Evolutionary conservation across 2,888 invertebrate species (phyloP), one percentile per base, ranked within the genome.

Genomic region (Lysandra coridon): DNA sequence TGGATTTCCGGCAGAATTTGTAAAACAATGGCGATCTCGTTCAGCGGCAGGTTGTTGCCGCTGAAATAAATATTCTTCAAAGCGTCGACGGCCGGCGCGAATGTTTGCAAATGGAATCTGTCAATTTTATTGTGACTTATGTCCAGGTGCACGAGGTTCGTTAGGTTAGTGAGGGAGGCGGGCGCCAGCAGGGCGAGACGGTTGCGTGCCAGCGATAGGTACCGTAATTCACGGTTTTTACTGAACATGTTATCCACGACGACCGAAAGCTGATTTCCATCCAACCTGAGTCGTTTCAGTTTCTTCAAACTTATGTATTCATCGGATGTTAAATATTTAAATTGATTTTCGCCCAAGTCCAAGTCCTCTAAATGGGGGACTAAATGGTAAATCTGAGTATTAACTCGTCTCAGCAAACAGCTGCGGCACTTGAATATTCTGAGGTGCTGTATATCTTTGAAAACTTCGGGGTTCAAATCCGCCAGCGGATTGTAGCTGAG

Each of bases 321-420:
- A 85, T 97, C 97, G 76, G 96, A 94, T 83, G 96, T 96, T 79
- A 97, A 91, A 89, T 96, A 97, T 90, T 97, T 97, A 88, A 97
- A 96, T 80, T 95, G 95, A 91, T 98, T 98, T 87, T 97, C 95
- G 73, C 97, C 97, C 84, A 98, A 92, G 91, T 98, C 97, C 84
- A 98, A 91, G 87, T 97, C 96, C 84, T 96, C 95, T 82, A 98
- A 94, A 86, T 96, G 96, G 81, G 97, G 95, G 85, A 97, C 95
- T 85, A 97, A 95, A 88, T 97, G 96, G 91, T 97, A 97, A 85
- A 98, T 95, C 88, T 97, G 97, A 12, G 97, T 96, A 92, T 98
- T 97, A 85, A 98, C 96, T 88, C 96, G 96, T 85, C 96, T 95
- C 83, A 98, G 90, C 80, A 96, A 95, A 90, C 98, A 98, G 83